Conservation (phyloP, 2,113 vertebrate species). For the Leiothrix lutea region DNA sequence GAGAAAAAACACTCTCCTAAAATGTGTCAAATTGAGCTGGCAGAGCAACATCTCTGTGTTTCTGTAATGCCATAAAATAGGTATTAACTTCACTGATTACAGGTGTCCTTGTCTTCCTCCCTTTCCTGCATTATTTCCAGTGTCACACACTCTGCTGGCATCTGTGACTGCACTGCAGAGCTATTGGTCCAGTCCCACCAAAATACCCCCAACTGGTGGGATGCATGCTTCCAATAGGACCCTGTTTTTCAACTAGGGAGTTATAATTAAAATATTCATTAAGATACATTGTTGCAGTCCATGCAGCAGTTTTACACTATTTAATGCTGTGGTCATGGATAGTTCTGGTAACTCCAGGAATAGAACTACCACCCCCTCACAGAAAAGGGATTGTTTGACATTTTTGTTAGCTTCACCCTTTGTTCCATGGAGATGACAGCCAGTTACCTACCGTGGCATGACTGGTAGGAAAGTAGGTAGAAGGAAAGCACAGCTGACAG, state of each 20-base stretch:
- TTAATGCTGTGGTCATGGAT: not conserved
- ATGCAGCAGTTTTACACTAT: not conserved
- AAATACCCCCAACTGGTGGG: not conserved
- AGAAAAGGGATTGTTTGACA: conserved; percentile 9
- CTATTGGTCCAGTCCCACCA: not conserved
- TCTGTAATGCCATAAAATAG: not conserved
- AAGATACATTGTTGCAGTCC: not conserved
- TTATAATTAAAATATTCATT: not conserved
- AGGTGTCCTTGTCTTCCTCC: not conserved
- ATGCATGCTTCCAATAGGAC: not conserved
- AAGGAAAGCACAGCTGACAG: not conserved
- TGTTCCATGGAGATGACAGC: conserved; percentile 9
- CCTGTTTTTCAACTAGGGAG: not conserved
- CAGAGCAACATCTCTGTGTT: not conserved
- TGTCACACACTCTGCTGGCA: not conserved
- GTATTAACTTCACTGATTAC: not conserved
- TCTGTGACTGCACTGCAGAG: not conserved
- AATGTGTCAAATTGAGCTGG: not conserved
- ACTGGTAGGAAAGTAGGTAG: conserved; percentile 29
- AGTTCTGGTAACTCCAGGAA: conserved; percentile 20
- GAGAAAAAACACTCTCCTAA: not conserved
- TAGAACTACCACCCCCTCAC: not conserved
- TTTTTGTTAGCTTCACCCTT: conserved; percentile 31
- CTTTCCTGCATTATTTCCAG: not conserved
- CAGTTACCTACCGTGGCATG: not conserved